Percentiles rank a stretch among this genome's conserved stretches.
Evolutionary conservation across 2,888 invertebrate species (phyloP).

Genomic region (Holacanthella duospinosa): DNA sequence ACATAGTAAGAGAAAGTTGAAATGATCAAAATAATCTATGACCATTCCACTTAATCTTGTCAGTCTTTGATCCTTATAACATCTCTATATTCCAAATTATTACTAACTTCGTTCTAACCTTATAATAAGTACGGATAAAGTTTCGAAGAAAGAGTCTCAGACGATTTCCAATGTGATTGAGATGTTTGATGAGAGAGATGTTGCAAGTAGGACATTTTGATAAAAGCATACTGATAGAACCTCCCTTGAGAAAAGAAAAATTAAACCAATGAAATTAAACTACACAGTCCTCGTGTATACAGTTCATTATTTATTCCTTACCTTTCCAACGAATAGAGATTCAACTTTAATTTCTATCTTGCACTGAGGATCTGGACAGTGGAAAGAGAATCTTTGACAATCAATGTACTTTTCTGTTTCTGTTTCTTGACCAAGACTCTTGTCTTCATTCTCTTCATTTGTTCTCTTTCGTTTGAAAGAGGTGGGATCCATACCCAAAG

Average conservation of each 20-base stretch:
- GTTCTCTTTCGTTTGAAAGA: constrained; percentile 41
- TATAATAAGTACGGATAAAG: constrained; percentile 63
- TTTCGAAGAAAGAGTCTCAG: constrained; percentile 56
- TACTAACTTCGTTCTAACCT: constrained; percentile 43
- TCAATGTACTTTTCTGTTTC: constrained; percentile 49
- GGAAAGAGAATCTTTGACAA: constrained; percentile 45
- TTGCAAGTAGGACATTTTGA: constrained; percentile 65
- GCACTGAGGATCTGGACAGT: constrained; percentile 38
- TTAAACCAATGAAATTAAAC: too few relatives aligned
- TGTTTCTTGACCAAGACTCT: constrained; percentile 33
- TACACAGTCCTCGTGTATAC: too few relatives aligned
- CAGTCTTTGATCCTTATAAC: too few relatives aligned
- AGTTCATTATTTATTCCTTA: too few relatives aligned
- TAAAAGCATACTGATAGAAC: constrained; percentile 45
- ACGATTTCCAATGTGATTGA: constrained; percentile 60
- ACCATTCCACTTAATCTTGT: too few relatives aligned
- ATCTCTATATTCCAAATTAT: too few relatives aligned
- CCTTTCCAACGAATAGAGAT: neutral
- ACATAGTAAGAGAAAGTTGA: too few relatives aligned
- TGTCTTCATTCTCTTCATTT: constrained; percentile 40
- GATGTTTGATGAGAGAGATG: constrained; percentile 54
- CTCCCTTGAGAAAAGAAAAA: too few relatives aligned
- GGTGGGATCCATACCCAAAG: constrained; percentile 52
- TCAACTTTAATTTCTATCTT: neutral
- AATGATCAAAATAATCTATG: too few relatives aligned